Evolutionary conservation across 53 echinoderm and acorn worm species (phyloP).

Genomic region (Pentamera pediparva): DNA sequence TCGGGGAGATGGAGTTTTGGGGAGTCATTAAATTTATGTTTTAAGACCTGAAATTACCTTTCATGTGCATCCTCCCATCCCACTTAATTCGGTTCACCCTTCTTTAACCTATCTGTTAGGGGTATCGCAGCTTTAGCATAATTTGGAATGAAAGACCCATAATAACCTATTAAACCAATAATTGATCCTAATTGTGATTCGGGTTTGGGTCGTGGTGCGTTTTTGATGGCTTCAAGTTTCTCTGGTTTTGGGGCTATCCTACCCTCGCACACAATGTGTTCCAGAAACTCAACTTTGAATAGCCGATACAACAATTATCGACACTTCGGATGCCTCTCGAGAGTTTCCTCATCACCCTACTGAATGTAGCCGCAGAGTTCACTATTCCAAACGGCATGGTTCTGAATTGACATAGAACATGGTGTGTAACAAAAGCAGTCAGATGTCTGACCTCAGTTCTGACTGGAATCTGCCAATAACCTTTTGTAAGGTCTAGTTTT

Average conservation of each 20-base stretch:
- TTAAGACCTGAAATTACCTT: not conserved
- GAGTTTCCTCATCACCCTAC: slow-evolving; percentile 44
- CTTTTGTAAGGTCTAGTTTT: slow-evolving; percentile 34
- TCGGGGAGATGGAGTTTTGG: slow-evolving; percentile 12
- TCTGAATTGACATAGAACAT: not conserved
- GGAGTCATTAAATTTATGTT: slow-evolving; percentile 1
- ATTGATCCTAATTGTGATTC: slow-evolving; percentile 25
- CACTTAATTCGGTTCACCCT: slow-evolving; percentile 13
- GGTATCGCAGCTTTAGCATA: slow-evolving; percentile 1
- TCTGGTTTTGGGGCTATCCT: slow-evolving; percentile 30
- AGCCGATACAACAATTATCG: slow-evolving; percentile 52
- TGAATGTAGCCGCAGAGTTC: slow-evolving; percentile 46
- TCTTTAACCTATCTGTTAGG: slow-evolving; percentile 1
- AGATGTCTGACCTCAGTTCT: slow-evolving; percentile 25
- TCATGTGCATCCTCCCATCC: not conserved
- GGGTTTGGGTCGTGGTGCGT: slow-evolving; percentile 2
- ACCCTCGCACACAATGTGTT: slow-evolving; percentile 33
- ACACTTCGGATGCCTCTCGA: slow-evolving; percentile 38
- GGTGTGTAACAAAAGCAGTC: not conserved
- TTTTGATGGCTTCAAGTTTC: slow-evolving; percentile 24
- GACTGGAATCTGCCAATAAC: slow-evolving; percentile 58
- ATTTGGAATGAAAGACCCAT: not conserved
- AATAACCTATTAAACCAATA: slow-evolving; percentile 23
- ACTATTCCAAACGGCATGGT: not conserved
- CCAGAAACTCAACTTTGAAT: slow-evolving; percentile 41